These are phyloP conservation scores for Meloidogyne chitwoodi DNA, from an alignment of 1,140 invertebrate species.

Conservation along the genomic window DNA sequence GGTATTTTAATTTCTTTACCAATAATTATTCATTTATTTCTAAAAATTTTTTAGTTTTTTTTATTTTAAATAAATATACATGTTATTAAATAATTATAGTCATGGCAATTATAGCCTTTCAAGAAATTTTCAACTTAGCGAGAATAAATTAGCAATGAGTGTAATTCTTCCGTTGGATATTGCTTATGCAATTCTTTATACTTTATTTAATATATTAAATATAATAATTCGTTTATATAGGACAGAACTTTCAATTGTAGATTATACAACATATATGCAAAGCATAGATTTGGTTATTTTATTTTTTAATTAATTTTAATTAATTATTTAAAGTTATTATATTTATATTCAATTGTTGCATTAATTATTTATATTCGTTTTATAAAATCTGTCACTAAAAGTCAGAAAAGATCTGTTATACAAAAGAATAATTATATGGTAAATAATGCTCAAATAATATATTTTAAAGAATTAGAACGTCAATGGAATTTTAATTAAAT, in stretches of 20 bases:
- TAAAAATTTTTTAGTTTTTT: too few relatives aligned
- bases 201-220: not conserved
- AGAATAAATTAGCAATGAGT: constrained; percentile 5
- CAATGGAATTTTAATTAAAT: not conserved
- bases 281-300: too few relatives aligned
- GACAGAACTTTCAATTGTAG: not conserved
- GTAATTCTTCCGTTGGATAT: constrained; percentile 16
- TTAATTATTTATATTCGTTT: constrained; percentile 8
- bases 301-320: too few relatives aligned
- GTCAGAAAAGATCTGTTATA: not conserved
- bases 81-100: too few relatives aligned
- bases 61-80: too few relatives aligned
- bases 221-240: not conserved
- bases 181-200: constrained; percentile 3
- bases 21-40: too few relatives aligned
- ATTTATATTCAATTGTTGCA: constrained; percentile 5
- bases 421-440: not conserved
- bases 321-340: constrained; percentile 1
- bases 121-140: not conserved
- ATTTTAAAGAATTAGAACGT: not conserved
- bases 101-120: not conserved
- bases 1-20: too few relatives aligned
- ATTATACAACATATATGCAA: not conserved
- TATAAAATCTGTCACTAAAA: not conserved
- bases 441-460: too few relatives aligned